These are phyloP conservation scores for Microtus pennsylvanicus DNA, from an alignment of 2,113 vertebrate genomes.

Conservation along the genomic window DNA sequence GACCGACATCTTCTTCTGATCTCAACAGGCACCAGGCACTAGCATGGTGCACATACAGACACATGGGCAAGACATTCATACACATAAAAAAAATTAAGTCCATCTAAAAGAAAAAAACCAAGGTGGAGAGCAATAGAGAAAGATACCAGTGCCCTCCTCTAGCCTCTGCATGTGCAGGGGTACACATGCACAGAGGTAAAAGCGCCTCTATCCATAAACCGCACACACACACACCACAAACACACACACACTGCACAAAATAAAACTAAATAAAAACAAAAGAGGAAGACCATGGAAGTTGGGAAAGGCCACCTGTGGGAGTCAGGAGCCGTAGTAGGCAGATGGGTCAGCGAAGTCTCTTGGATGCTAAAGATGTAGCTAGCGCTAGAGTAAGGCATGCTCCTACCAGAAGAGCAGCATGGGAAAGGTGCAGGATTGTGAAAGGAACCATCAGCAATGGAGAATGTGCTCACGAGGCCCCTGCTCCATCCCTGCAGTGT, in stretches of 20 bases:
- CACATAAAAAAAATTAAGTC: not conserved
- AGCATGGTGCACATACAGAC: not conserved
- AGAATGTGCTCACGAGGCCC: not conserved
- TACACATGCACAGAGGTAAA: not conserved
- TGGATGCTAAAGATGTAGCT: slow-evolving; percentile 28
- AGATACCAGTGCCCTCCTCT: not conserved
- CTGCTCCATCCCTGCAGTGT: not conserved
- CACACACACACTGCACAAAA: not conserved
- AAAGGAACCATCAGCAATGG: not conserved
- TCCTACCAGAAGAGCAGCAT: not conserved
- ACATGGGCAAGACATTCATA: not conserved
- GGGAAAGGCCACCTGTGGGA: not conserved
- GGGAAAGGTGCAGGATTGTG: not conserved
- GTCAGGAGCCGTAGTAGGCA: not conserved
- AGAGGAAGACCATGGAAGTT: slow-evolving; percentile 25
- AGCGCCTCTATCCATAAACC: not conserved
- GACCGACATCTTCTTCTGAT: not conserved
- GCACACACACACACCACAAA: not conserved
- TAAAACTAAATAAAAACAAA: not conserved
- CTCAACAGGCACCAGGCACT: not conserved
- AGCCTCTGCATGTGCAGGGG: too few species aligned
- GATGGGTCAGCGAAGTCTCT: not conserved
- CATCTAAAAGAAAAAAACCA: not conserved
- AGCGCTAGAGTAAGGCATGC: not conserved
- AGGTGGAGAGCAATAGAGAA: not conserved